phyloP scores from a whole-genome alignment of 2,888 invertebrate species.

The Cremastinae sp. region DNA sequence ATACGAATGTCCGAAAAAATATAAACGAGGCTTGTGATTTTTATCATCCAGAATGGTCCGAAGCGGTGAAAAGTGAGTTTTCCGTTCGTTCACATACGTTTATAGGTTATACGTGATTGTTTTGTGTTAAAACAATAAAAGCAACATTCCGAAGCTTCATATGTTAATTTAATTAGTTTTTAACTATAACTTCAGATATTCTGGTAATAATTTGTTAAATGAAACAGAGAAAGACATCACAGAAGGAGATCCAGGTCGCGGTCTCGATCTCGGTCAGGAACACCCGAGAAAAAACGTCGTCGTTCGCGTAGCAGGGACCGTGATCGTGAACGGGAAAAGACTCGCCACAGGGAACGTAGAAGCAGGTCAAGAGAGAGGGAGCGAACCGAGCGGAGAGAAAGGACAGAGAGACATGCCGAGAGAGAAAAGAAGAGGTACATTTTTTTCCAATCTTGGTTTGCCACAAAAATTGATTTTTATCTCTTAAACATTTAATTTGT shows the following conservation, averaged over 20 bases:
- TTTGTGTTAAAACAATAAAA: background rate
- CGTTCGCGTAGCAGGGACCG: constrained; percentile 84
- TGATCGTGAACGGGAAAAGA: constrained; percentile 82
- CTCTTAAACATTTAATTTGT: background rate
- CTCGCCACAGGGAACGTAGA: constrained; percentile 83
- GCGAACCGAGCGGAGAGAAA: constrained; percentile 78
- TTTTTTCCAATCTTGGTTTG: constrained; percentile 17
- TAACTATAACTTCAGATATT: background rate
- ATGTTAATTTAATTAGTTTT: background rate
- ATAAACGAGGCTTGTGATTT: background rate
- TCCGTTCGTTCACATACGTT: constrained; percentile 26
- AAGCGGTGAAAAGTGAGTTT: constrained; percentile 73
- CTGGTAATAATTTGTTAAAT: constrained; percentile 21
- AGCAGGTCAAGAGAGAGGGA: constrained; percentile 85
- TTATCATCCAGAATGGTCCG: constrained; percentile 70
- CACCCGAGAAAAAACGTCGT: constrained; percentile 84
- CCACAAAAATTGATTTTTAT: background rate
- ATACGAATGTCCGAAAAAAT: constrained; percentile 26
- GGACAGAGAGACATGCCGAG: constrained; percentile 83
- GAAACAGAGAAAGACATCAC: constrained; percentile 77
- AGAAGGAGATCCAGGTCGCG: constrained; percentile 84
- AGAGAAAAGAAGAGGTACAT: constrained; percentile 81
- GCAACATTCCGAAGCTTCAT: background rate
- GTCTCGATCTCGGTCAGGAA: constrained; percentile 84
- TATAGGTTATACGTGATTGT: constrained; percentile 51